Evolutionary conservation across 2,888 invertebrate species (phyloP), one percentile per base, ranked within the genome.

Genomic region (Chrysolina haemoptera): DNA sequence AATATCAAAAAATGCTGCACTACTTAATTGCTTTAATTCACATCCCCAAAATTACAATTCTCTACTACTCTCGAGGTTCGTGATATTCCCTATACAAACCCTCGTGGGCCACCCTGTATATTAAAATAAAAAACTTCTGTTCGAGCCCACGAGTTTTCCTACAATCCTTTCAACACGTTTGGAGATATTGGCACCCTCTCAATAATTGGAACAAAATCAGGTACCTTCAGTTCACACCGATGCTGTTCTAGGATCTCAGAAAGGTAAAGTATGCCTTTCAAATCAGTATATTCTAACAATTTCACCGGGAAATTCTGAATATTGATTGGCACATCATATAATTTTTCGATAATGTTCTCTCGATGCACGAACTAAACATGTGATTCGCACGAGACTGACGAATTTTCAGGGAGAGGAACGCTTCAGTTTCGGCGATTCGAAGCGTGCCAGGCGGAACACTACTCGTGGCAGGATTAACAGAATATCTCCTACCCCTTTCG

Each of bases 401-500:
- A 59, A n/a, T 27, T 59, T 59, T 35, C n/a, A 59, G 59, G 14
- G 22, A 22, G 59, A 9, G 10, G n/a, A 59, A 59, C 27, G 35
- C 14, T 27, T 16, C 27, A 1, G 59, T 8, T 27, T 59, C 59
- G 6, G 16, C 6, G 12, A 12, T 8, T 10, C n/a, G 59, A 27
- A 46, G 46, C 16, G n/a, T 20, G 20, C 55, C 6, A 55, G 27
- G n/a, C 59, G 22, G 35, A 11, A 70, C n/a, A 74, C 74, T 74
- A 68, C 40, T 62, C 64, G 48, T 18, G 40, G 68, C 50, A 50
- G 18, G 48, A 64, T 41, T 68, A 55, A 68, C 22, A 53, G 50
- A 63, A 64, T 67, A n/a, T 22, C 18, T 68, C 50, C 46, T 18
- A 62, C 59, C 59, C 68, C 65, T 62, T 70, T 43, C 40, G 72